A percentile compares a stretch with the other conserved stretches of the same genome.
phyloP scores from a whole-genome alignment of 2,888 invertebrate species.

The Thumatha senex region DNA sequence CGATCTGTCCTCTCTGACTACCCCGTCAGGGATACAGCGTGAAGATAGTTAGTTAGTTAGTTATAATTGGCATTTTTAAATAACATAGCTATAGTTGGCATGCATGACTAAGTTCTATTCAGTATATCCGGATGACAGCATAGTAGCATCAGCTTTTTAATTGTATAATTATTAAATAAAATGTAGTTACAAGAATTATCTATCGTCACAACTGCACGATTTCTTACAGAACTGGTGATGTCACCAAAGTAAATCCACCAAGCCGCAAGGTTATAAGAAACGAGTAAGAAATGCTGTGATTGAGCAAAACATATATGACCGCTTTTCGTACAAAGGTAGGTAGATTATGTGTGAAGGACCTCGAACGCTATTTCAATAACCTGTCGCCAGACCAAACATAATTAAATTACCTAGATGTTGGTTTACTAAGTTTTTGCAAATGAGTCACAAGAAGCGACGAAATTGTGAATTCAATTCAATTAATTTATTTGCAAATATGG shows the following conservation, averaged over 20 bases:
- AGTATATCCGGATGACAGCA: conserved; percentile 22
- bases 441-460: neutral
- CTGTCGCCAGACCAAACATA: conserved; percentile 50
- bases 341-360: conserved; percentile 58
- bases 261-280: conserved; percentile 50
- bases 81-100: neutral
- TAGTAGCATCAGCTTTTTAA: conserved; percentile 27
- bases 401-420: conserved; percentile 22
- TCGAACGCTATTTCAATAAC: conserved; percentile 67
- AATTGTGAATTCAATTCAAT: too few relatives aligned
- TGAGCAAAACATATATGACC: conserved; percentile 27
- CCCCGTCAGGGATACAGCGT: too few relatives aligned
- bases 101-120: conserved; percentile 10
- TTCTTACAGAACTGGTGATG: conserved; percentile 52
- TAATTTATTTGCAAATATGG: too few relatives aligned
- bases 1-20: too few relatives aligned
- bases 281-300: conserved; percentile 41
- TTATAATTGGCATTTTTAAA: too few relatives aligned
- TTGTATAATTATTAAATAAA: conserved; percentile 27
- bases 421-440: conserved; percentile 10
- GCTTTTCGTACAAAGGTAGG: conserved; percentile 27
- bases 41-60: too few relatives aligned
- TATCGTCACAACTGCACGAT: conserved; percentile 42
- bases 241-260: conserved; percentile 54
- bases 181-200: conserved; percentile 31